Evolutionary conservation across 2,113 vertebrate species (phyloP).

Genomic region (Ellobius talpinus): DNA sequence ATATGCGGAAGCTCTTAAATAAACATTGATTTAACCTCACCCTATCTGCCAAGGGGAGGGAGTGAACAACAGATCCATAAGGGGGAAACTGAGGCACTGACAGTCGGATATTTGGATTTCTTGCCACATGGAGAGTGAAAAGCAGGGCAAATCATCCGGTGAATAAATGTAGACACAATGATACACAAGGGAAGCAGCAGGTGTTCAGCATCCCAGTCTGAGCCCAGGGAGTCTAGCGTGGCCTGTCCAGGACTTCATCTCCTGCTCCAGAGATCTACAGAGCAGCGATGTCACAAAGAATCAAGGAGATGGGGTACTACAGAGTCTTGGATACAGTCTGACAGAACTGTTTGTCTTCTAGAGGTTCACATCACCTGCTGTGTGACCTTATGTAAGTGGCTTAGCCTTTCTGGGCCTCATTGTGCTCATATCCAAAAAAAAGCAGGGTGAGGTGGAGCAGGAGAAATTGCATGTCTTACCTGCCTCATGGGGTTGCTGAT

Average conservation of each 20-base stretch:
- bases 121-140: background rate
- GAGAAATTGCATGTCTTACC: background rate
- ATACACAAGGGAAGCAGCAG: background rate
- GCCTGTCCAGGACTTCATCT: background rate
- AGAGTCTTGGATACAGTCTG: background rate
- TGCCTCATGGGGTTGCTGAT: background rate
- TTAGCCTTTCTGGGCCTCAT: background rate
- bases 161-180: background rate
- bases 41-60: constrained; percentile 38
- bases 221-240: background rate
- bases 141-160: background rate
- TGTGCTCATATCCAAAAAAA: background rate
- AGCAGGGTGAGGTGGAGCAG: background rate
- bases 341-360: background rate
- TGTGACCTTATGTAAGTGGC: background rate
- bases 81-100: constrained; percentile 74
- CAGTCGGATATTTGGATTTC: background rate
- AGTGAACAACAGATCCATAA: background rate
- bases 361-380: background rate
- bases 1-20: constrained; percentile 64
- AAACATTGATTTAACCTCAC: constrained; percentile 72
- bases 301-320: rapidly evolving
- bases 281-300: background rate
- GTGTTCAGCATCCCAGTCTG: background rate
- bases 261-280: background rate